phyloP scores from a whole-genome alignment of 2,797 vertebrate genomes.

The Bradypus variegatus region DNA sequence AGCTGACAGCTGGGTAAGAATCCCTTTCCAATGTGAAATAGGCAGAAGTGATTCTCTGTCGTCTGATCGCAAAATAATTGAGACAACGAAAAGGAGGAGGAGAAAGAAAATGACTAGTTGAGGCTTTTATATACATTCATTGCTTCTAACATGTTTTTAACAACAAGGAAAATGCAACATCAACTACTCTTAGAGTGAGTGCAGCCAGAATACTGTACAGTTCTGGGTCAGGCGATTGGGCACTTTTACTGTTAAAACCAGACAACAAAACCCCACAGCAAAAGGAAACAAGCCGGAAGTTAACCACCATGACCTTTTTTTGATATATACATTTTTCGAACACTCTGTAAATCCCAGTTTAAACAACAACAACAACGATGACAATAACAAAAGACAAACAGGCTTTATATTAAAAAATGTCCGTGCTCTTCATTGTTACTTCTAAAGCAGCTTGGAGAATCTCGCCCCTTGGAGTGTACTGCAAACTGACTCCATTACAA shows the following conservation, averaged over 20 bases:
- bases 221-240: conserved; percentile 62
- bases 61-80: background rate
- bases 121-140: conserved; percentile 76
- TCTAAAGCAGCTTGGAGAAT: conserved; percentile 76
- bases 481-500: conserved; percentile 69
- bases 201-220: conserved; percentile 72
- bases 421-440: conserved; percentile 73
- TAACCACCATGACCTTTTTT: conserved; percentile 61
- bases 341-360: conserved; percentile 67
- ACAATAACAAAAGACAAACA: conserved; percentile 69
- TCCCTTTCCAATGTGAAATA: background rate
- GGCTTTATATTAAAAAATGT: conserved; percentile 69
- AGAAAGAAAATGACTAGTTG: conserved; percentile 62
- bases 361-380: conserved; percentile 53
- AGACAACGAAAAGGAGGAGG: conserved; percentile 52
- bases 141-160: conserved; percentile 70
- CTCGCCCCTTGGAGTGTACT: conserved; percentile 62
- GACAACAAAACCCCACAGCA: conserved; percentile 39
- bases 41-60: background rate
- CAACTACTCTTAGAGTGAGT: conserved; percentile 68
- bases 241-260: conserved; percentile 47
- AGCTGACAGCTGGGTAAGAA: background rate
- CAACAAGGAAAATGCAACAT: conserved; percentile 70
- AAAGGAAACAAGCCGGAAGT: conserved; percentile 68
- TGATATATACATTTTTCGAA: conserved; percentile 60